A percentile compares a stretch with the other conserved stretches of the same genome.
Evolutionary conservation across 2,888 invertebrate species (phyloP).

Genomic region (Theretra japonica): DNA sequence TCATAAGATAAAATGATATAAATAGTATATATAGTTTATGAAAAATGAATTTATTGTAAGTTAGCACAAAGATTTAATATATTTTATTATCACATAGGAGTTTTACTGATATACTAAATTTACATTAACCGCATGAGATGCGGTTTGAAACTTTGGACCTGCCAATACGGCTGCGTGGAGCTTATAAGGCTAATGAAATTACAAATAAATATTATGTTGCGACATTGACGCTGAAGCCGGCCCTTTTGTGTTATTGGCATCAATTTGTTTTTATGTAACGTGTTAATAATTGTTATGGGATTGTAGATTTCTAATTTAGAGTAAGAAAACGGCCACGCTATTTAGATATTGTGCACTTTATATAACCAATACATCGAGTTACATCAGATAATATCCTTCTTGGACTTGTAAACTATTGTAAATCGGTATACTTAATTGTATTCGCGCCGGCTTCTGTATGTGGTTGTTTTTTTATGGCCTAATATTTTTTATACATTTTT

Average conservation of each 20-base stretch:
- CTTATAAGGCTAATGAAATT: slow-evolving; percentile 46
- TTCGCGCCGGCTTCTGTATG: slow-evolving; percentile 7
- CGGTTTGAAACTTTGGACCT: slow-evolving; percentile 64
- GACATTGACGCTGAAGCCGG: slow-evolving; percentile 22
- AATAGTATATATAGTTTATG: slow-evolving; percentile 81
- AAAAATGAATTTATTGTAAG: slow-evolving; percentile 84
- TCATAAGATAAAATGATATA: slow-evolving; percentile 65
- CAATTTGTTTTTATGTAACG: not conserved
- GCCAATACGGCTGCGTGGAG: slow-evolving; percentile 68
- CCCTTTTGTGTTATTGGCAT: not conserved
- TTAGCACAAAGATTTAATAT: slow-evolving; percentile 85
- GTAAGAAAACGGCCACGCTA: not conserved
- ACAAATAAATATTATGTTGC: slow-evolving; percentile 24
- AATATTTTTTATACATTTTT: not conserved
- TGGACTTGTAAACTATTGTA: not conserved
- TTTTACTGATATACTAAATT: slow-evolving; percentile 82
- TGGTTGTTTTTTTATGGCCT: slow-evolving; percentile 12
- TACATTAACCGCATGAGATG: slow-evolving; percentile 79
- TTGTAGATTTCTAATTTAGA: slow-evolving; percentile 1
- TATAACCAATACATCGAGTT: not conserved
- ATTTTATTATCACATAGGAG: slow-evolving; percentile 84
- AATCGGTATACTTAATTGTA: not conserved
- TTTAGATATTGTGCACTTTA: not conserved
- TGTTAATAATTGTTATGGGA: not conserved
- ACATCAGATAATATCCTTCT: too few species aligned